These are phyloP conservation scores for Amblyraja radiata DNA, from an alignment of 2,797 vertebrate genomes.

Conservation along the genomic window DNA sequence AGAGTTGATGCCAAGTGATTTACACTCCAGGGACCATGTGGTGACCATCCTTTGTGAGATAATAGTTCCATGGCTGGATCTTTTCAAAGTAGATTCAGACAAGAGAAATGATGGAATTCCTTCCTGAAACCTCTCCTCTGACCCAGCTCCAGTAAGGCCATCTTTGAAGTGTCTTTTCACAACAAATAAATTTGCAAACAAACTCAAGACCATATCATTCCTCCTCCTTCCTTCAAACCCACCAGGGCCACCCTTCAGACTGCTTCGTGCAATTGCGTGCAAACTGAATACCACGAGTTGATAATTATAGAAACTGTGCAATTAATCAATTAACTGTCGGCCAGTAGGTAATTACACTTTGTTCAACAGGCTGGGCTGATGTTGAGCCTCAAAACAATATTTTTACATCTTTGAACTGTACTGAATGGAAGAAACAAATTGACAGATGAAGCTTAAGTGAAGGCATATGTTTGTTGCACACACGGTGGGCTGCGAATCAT, in stretches of 20 bases:
- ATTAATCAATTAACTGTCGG: not conserved
- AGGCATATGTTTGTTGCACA: not conserved
- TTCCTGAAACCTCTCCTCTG: not conserved
- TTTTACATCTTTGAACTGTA: not conserved
- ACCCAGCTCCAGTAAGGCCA: not conserved
- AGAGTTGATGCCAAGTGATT: not conserved
- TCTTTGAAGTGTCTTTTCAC: not conserved
- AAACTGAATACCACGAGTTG: not conserved
- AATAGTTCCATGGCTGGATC: not conserved
- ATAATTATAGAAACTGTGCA: not conserved
- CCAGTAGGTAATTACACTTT: not conserved
- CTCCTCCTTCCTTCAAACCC: not conserved
- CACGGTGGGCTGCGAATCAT: constrained; percentile 3
- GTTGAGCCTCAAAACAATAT: not conserved
- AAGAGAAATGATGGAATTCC: not conserved
- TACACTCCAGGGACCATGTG: not conserved
- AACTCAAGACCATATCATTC: not conserved
- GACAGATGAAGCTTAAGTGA: constrained; percentile 26
- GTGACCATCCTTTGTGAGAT: not conserved
- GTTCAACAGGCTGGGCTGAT: not conserved
- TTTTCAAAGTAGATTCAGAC: constrained; percentile 3
- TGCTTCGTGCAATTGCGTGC: not conserved
- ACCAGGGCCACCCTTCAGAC: not conserved
- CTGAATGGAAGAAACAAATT: constrained; percentile 2
- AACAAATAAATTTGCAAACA: not conserved